Conservation (phyloP, 2,113 vertebrate species). For the Platysternon megacephalum region DNA sequence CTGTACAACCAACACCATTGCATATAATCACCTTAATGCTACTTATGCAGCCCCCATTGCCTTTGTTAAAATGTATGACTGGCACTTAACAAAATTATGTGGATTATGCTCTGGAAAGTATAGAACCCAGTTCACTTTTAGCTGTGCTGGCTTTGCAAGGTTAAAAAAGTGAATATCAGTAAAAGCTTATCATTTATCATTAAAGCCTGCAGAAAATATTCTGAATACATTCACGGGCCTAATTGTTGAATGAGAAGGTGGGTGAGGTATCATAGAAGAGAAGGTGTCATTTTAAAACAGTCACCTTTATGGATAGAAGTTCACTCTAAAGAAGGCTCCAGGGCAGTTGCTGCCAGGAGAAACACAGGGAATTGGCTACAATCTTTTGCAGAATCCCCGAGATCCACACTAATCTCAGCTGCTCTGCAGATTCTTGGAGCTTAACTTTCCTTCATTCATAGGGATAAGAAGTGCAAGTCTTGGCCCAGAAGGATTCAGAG, state of each 20-base stretch:
- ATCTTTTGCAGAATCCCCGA: background rate
- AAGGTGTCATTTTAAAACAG: background rate
- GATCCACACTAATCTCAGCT: background rate
- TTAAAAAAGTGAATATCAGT: background rate
- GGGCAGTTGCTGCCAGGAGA: accelerated
- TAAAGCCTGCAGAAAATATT: constrained; percentile 11
- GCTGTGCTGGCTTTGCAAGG: background rate
- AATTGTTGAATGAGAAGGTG: background rate
- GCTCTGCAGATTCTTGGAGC: too few species aligned
- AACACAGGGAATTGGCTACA: background rate
- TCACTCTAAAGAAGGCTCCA: background rate
- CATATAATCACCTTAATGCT: constrained; percentile 6
- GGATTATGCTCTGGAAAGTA: constrained; percentile 2
- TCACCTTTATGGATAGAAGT: background rate
- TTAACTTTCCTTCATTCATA: too few species aligned
- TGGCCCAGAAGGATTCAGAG: background rate
- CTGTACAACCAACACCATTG: background rate
- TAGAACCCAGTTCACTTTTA: constrained; percentile 19
- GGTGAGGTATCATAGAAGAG: too few species aligned
- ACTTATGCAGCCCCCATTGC: background rate
- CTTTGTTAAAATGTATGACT: constrained; percentile 17
- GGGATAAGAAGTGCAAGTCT: background rate
- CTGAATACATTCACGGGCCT: background rate
- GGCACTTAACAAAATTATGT: constrained; percentile 31
- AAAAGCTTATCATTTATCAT: constrained; percentile 16